Evolutionary conservation across 35 echinoderm and acorn worm species (phyloP), one percentile per base, ranked within the genome.

Genomic region (Ophiothrix spiculata): DNA sequence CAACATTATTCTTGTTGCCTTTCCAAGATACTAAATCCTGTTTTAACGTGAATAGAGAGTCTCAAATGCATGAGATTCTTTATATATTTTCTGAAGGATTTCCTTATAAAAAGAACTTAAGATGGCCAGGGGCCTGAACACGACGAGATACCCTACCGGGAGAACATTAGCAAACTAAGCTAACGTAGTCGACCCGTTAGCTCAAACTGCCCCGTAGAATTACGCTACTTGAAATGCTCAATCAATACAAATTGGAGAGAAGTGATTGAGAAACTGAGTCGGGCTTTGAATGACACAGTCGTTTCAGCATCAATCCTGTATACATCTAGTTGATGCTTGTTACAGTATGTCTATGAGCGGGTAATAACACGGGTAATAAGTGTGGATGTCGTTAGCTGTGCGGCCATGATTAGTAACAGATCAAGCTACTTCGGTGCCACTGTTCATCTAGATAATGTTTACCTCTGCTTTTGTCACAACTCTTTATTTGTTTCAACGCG

Each of bases 251-350:
- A n/a, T 69, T 69, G 60, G 60, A 28, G 2, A 69, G 23, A 69
- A 69, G 16, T 69, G 60, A 69, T 69, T 69, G 3, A 69, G 60
- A 69, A 69, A 69, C 29, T n/a, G n/a, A n/a, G 10, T 69, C 60
- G 60, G 60, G 60, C 60, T 69, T 69, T 28, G 60, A 69, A 69
- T 69, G 60, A 69, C 60, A 69, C 60, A 4, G 60, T 28, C 60
- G 60, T 28, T 69, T 69, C 60, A 69, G 16, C 60, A 69, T 69
- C 60, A 69, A 69, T 69, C 60, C 60, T 69, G 3, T 4, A 2
- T n/a, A 2, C 23, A 25, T n/a, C 17, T 15, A 69, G 60, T 69
- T 69, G 60, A 69, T 69, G 60, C 60, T 69, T 69, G 29, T 15
- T 69, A 12, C 60, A 69, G 60, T 69, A 69, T 69, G 60, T 25